Conservation (phyloP, 2,888 invertebrate species). For the Torymus aiolomorphi region DNA sequence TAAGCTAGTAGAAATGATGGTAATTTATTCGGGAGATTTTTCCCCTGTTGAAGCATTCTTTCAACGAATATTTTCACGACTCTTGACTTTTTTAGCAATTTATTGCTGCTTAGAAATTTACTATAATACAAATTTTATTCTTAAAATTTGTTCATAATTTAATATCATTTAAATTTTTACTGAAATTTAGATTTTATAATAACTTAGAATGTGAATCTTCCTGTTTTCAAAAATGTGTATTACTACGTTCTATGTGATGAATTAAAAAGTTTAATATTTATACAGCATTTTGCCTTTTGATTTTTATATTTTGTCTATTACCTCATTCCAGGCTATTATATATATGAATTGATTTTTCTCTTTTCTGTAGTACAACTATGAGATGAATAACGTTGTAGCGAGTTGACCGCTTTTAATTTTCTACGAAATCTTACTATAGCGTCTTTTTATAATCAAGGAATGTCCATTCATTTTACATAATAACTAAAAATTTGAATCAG, state of each 20-base stretch:
- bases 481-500: too few species aligned
- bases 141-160: neutral
- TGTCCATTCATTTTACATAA: too few species aligned
- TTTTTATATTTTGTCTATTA: constrained; percentile 1
- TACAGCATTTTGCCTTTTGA: constrained; percentile 20
- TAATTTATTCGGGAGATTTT: constrained; percentile 13
- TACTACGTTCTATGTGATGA: neutral
- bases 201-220: neutral
- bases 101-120: constrained; percentile 14
- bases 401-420: constrained; percentile 18
- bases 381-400: neutral
- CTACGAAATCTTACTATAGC: neutral
- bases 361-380: neutral
- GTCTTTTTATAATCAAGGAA: too few species aligned
- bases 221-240: constrained; percentile 7
- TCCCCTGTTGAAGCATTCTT: constrained; percentile 8
- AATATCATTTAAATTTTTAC: neutral
- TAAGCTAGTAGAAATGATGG: constrained; percentile 8
- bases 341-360: neutral
- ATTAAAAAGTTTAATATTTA: neutral
- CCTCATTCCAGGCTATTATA: constrained; percentile 9
- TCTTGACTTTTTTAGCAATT: neutral
- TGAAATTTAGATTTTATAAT: constrained; percentile 7
- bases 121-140: constrained; percentile 11
- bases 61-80: constrained; percentile 1